Evolutionary conservation across 2,888 invertebrate genomes (phyloP).

Genomic region (Adela reaumurella): DNA sequence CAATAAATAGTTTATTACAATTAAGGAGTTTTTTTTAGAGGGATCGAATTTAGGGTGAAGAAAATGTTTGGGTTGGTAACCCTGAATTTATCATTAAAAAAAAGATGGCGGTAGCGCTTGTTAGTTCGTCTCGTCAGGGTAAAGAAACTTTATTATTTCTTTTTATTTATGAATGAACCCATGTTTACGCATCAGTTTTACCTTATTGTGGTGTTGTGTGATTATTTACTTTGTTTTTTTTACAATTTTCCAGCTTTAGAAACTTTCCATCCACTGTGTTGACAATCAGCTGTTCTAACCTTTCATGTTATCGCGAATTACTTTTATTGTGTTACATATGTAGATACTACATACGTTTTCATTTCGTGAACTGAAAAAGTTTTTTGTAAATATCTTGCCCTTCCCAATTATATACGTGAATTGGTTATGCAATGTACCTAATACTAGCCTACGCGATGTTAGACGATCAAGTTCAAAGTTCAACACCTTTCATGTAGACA

Average conservation of each 20-base stretch:
- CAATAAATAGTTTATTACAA: too few relatives aligned
- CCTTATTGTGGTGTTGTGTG: too few relatives aligned
- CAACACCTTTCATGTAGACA: conserved; percentile 23
- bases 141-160: conserved; percentile 30
- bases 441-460: conserved; percentile 12
- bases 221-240: background rate
- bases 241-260: background rate
- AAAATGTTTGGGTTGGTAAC: too few relatives aligned
- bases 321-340: too few relatives aligned
- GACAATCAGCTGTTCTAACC: background rate
- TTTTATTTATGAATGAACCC: background rate
- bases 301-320: background rate
- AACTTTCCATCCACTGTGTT: background rate
- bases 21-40: too few relatives aligned
- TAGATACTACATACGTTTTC: too few relatives aligned
- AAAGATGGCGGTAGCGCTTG: conserved; percentile 48
- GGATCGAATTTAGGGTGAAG: too few relatives aligned
- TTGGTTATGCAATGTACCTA: conserved; percentile 33
- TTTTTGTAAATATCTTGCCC: too few relatives aligned
- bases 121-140: conserved; percentile 56
- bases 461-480: conserved; percentile 43
- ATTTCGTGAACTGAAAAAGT: too few relatives aligned
- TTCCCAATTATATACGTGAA: too few relatives aligned
- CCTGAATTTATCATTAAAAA: conserved; percentile 13
- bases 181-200: too few relatives aligned